Evolutionary conservation across 1,140 invertebrate genomes (phyloP).

Genomic region (Drosophila erecta): DNA sequence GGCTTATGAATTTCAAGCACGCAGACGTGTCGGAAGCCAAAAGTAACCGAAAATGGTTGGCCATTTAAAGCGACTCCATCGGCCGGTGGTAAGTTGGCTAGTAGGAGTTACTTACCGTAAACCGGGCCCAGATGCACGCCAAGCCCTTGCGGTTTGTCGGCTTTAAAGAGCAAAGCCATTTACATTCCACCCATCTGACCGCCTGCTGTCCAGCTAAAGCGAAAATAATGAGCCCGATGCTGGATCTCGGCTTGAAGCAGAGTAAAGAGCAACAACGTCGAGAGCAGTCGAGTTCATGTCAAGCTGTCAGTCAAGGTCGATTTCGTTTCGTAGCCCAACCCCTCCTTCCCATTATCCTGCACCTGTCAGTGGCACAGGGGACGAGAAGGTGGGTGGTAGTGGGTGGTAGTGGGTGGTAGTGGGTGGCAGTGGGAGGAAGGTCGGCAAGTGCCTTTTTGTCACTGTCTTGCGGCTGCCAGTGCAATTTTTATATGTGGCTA

Average conservation of each 20-base stretch:
- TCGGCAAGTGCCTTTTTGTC: constrained; percentile 78
- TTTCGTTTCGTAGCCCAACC: constrained; percentile 56
- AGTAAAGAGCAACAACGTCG: constrained; percentile 54
- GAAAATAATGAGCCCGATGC: constrained; percentile 78
- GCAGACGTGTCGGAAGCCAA: constrained; percentile 29
- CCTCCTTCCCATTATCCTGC: constrained; percentile 22
- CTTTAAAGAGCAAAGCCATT: constrained; percentile 53
- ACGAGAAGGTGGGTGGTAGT: constrained; percentile 4
- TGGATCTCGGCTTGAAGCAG: constrained; percentile 47
- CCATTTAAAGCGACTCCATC: constrained; percentile 18
- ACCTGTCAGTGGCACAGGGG: constrained; percentile 44
- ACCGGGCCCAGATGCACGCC: constrained; percentile 23
- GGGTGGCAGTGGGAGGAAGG: constrained; percentile 26
- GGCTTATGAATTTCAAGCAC: constrained; percentile 52
- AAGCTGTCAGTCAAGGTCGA: constrained; percentile 83
- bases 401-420: not conserved
- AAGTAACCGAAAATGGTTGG: constrained; percentile 8
- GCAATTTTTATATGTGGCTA: constrained; percentile 71
- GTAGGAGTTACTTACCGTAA: constrained; percentile 33
- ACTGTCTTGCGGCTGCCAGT: constrained; percentile 71
- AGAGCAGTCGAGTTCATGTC: constrained; percentile 78
- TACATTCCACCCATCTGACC: constrained; percentile 35
- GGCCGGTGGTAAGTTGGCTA: constrained; percentile 10
- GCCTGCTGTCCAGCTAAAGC: constrained; percentile 70
- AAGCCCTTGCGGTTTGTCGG: constrained; percentile 58